Conservation (phyloP, 2,888 invertebrate genomes). For the Patella ulyssiponensis region DNA sequence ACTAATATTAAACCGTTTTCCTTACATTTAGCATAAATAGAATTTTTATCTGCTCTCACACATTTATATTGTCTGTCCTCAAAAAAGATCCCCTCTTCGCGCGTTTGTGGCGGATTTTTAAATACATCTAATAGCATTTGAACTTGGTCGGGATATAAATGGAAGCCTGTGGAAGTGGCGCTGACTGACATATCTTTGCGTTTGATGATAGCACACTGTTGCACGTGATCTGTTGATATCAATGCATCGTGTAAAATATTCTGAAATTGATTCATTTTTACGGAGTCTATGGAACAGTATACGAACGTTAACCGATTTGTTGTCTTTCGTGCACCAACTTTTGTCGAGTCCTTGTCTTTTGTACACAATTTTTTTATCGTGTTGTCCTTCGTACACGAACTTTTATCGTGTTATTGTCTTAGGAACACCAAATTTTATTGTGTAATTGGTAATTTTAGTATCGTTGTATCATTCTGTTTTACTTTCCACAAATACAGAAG, state of each 20-base stretch:
- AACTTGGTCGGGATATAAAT: constrained; percentile 68
- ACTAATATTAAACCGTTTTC: constrained; percentile 68
- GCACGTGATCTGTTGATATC: constrained; percentile 70
- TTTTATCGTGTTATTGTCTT: too few relatives aligned
- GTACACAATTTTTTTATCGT: too few relatives aligned
- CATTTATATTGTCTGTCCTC: constrained; percentile 68
- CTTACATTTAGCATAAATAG: constrained; percentile 70
- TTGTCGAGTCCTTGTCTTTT: too few relatives aligned
- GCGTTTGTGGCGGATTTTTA: constrained; percentile 66
- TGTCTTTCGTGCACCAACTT: too few relatives aligned
- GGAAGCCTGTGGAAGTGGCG: constrained; percentile 70
- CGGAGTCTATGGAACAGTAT: constrained; percentile 45
- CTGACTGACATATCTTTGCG: constrained; percentile 63
- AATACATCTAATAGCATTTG: constrained; percentile 68
- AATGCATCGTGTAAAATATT: constrained; percentile 70
- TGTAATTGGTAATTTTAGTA: too few relatives aligned
- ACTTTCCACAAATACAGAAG: too few relatives aligned
- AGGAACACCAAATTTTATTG: too few relatives aligned
- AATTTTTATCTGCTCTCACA: constrained; percentile 69
- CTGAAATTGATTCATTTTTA: constrained; percentile 72
- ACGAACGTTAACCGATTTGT: too few relatives aligned
- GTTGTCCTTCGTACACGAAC: too few relatives aligned
- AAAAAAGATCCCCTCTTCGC: constrained; percentile 70
- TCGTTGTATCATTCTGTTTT: too few relatives aligned
- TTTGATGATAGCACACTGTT: constrained; percentile 69